These are phyloP conservation scores for Brachyrhaphis roseni DNA, from an alignment of 2,797 vertebrate genomes.

Conservation along the genomic window DNA sequence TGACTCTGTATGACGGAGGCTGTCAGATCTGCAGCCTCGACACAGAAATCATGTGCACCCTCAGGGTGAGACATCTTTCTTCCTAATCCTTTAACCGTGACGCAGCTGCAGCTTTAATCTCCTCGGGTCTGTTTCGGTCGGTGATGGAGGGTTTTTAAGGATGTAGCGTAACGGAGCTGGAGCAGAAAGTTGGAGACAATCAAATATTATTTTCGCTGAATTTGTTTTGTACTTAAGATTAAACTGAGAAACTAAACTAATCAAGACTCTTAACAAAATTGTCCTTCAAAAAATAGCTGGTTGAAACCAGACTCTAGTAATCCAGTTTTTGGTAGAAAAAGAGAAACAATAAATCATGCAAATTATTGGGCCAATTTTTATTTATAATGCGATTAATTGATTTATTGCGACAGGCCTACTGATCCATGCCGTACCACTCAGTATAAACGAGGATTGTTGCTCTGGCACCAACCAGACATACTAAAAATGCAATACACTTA, in stretches of 20 bases:
- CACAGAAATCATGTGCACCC: constrained; percentile 77
- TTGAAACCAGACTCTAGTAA: too few relatives aligned
- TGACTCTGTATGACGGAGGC: constrained; percentile 85
- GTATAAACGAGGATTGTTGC: too few relatives aligned
- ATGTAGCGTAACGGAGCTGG: neutral
- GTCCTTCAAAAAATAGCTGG: too few relatives aligned
- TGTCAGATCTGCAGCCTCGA: constrained; percentile 86
- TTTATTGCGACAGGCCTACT: too few relatives aligned
- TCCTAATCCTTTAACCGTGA: neutral
- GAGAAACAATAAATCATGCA: too few relatives aligned
- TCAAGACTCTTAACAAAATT: too few relatives aligned
- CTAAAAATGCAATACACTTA: neutral
- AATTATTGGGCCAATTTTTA: too few relatives aligned
- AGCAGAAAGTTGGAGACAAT: neutral
- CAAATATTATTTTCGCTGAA: neutral
- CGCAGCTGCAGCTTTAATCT: constrained; percentile 12
- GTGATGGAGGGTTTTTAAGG: neutral
- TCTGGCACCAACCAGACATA: too few relatives aligned
- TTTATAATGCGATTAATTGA: too few relatives aligned
- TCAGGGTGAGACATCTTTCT: constrained; percentile 79
- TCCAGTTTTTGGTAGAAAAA: too few relatives aligned
- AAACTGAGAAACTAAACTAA: neutral
- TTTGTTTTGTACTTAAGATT: neutral
- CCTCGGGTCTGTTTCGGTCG: neutral
- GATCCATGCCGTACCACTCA: too few relatives aligned